Evolutionary conservation across 2,888 invertebrate species (phyloP).

Genomic region (Dascillus cervinus): DNA sequence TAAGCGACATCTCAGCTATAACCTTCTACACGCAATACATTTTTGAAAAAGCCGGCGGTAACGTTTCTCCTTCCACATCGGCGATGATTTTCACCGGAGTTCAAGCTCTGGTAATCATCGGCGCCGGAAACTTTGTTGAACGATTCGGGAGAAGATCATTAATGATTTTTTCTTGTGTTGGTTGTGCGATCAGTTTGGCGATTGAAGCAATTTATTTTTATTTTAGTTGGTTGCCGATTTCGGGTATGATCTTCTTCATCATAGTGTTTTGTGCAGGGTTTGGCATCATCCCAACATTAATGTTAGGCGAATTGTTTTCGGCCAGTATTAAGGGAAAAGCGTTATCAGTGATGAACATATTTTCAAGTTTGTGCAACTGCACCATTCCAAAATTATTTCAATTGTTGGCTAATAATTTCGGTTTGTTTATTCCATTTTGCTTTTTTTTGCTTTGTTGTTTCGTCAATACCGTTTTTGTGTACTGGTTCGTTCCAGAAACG

Average conservation of each 20-base stretch:
- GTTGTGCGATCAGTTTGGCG: constrained; percentile 19
- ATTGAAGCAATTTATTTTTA: constrained; percentile 25
- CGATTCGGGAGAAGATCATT: constrained; percentile 24
- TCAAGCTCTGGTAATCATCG: constrained; percentile 14
- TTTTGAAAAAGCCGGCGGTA: constrained; percentile 28
- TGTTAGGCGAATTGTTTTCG: constrained; percentile 16
- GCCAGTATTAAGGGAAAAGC: constrained; percentile 17
- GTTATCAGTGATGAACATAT: constrained; percentile 8
- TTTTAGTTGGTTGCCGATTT: constrained; percentile 30
- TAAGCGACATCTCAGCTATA: constrained; percentile 27
- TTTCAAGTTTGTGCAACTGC: constrained; percentile 7
- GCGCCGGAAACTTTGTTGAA: constrained; percentile 19
- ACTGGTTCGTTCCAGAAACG: constrained; percentile 19
- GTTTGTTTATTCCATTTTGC: constrained; percentile 12
- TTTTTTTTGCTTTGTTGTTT: constrained; percentile 11
- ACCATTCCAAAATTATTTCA: constrained; percentile 17
- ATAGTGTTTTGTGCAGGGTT: constrained; percentile 20
- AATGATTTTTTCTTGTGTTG: constrained; percentile 20
- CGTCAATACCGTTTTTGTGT: constrained; percentile 12
- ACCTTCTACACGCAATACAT: constrained; percentile 27
- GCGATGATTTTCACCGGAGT: constrained; percentile 27
- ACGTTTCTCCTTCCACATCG: constrained; percentile 26
- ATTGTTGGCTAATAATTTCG: constrained; percentile 12
- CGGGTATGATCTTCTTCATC: constrained; percentile 27
- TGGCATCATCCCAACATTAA: constrained; percentile 28